Evolutionary conservation across 2,888 invertebrate genomes (phyloP), one percentile per base, ranked within the genome.

Genomic region (Noctua janthina): DNA sequence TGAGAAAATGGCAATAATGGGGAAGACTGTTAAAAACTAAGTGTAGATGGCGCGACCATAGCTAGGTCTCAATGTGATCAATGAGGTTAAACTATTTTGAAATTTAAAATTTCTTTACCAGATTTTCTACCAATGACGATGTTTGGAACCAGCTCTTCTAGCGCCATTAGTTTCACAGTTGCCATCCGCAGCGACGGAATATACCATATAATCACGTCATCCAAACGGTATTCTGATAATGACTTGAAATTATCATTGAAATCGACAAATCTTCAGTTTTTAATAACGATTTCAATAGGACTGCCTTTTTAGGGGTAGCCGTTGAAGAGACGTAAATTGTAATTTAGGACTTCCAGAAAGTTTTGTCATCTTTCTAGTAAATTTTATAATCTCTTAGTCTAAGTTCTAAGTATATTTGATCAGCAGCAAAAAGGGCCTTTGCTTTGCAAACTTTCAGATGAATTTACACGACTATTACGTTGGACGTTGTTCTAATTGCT

Each of bases 401-500:
- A 20, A 62, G 69, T 73, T 74, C 29, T 56, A 10, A 72, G 6
- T 64, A n/a, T 0, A 54, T 43, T 59, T 39, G 59, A 59, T 62
- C 29, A 46, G 23, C 2, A 51, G 17, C n/a, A 43, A 70, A 54
- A 69, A 72, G 51, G 66, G 70, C 64, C 39, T 59, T 49, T 72
- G 29, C 56, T 68, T 75, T 54, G 2, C 54, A 80, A 81, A 83
- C 71, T 80, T 80, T 72, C 43, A 83, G 81, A 85, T 83, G 78
- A 87, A 82, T 84, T 70, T 81, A 74, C 78, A 43, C 74, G 43
- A 71, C 72, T 74, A 75, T 79, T 76, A 62, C 59, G 23, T 81
- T 68, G 69, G 79, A 79, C 72, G 76, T 78, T 79, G 79, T 74
- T 85, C 85, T 87, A 88, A 87, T 89, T 85, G 80, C 79, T 76